Percentiles rank a stretch among this genome's conserved stretches.
Evolutionary conservation across 2,797 vertebrate species (phyloP).

Genomic region (Pachyuromys duprasi): DNA sequence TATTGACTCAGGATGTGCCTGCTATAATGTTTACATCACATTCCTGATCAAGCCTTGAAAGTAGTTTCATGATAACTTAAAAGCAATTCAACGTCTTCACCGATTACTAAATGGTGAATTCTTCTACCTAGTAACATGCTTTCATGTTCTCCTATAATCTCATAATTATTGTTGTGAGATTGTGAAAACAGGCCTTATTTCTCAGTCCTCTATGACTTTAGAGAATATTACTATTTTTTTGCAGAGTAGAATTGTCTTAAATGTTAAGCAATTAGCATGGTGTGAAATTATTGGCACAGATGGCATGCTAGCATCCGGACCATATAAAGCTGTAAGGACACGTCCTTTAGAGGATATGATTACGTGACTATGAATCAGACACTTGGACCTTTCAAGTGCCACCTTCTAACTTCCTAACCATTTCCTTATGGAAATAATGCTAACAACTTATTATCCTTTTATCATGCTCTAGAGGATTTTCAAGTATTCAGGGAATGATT

Average conservation of each 20-base stretch:
- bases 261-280: neutral
- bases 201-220: neutral
- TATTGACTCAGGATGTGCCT: neutral
- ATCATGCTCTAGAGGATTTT: conserved; percentile 37
- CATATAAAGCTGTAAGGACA: neutral
- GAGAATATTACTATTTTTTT: conserved; percentile 19
- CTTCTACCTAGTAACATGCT: accelerated
- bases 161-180: neutral
- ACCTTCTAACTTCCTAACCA: neutral
- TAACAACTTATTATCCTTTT: conserved; percentile 43
- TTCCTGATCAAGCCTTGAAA: neutral
- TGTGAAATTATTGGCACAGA: neutral
- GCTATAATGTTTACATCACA: neutral
- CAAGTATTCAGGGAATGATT: conserved; percentile 9
- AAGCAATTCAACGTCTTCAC: neutral
- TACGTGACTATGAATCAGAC: neutral
- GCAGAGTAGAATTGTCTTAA: neutral
- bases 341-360: neutral
- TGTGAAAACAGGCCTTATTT: neutral
- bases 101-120: neutral
- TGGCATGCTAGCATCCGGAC: neutral
- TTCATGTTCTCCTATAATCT: neutral
- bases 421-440: conserved; percentile 52
- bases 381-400: neutral
- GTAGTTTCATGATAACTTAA: neutral